Base-by-base conservation (phyloP, 2,797 vertebrate genomes). In the Manis javanica region DNA sequence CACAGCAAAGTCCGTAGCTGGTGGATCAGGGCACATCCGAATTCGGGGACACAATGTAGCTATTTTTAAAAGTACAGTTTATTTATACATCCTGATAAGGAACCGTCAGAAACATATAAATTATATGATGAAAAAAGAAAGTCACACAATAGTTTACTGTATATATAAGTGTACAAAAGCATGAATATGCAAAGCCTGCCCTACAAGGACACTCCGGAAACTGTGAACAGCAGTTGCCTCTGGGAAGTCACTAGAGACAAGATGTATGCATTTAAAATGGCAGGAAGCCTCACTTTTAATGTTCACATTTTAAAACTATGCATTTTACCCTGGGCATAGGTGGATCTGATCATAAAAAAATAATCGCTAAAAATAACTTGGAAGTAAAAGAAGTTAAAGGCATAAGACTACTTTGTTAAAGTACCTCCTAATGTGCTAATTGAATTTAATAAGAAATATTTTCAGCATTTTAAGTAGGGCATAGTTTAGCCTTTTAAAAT, bases 81-180 rank as follows among this genome's bases (percentile, higher is more conserved):
- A 46, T 15, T 51, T 68, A 26, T 23, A 21, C 7, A 26, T n/a
- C 57, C 78, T 51, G 55, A 12, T 1, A 68, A n/a, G 34, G 46
- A 31, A 29, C 59, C 68, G 8, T 14, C 15, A 19, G 21, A 75
- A 18, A 42, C 55, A 26, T 14, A 59, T 57, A 12, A 46, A 13
- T 7, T 24, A 2, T 15, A 49, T 4, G 21, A 19, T 39, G n/a
- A 49, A 49, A 26, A 18, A 8, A 46, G 18, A 59, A 72, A 34
- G 24, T 7, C 0, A 23, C 24, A 42, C 19, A 21, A 3, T 21
- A 59, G 64, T 10, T 2, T 15, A 11, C 12, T 42, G 64, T 9
- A n/a, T 7, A 13, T 3, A 2, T 1, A 19, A 0, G 4, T 29
- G 49, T 29, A 2, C 7, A 4, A 14, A 19, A 3, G 4, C 39